Base-by-base conservation (phyloP, 2,797 vertebrate genomes). In the Silurus aristotelis region DNA sequence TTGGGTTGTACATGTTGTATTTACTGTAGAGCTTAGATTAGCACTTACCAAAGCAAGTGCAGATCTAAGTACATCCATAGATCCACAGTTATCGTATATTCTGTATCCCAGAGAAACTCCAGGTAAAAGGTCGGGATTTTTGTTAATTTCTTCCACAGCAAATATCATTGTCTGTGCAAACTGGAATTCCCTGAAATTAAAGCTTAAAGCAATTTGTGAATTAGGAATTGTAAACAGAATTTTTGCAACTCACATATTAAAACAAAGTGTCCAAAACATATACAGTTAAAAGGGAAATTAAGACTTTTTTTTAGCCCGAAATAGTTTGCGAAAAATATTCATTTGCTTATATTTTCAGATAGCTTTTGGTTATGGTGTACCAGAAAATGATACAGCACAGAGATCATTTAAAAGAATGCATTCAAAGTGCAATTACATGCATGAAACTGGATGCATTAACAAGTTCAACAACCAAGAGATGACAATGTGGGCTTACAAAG, bases 131-230 rank as follows among this genome's bases (percentile, higher is more conserved):
- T 91, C 60, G 17, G 88, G 82, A 67, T 92, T 88, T 85, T 70
- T 89, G 81, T 96, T 96, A 85, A 96, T 95, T 90, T 96, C 93
- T 78, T 94, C 92, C 83, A 96, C 91, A 46, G 95, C 94, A 92
- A 95, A 95, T 82, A 95, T 95, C 91, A 95, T 88, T 13, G 92
- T 87, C 83, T 94, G 91, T 86, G 95, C 93, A 93, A 95, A 95
- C 91, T 94, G 91, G 63, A 96, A 95, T 91, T 95, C 95, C 89
- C 94, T 93, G 56, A 94, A 93, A 91, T 94, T 95, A 75, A 95
- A 94, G 87, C 95, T 96, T 87, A 7, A 64, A 31, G 80, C 17
- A 78, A 63, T 56, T 19, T 38, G 55, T 20, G 31, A n/a, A 72
- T 72, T 38, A 77, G 38, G 5, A 43, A 52, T 64, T 48, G 13